phyloP scores from a whole-genome alignment of 2,113 vertebrate genomes.

The Malurus cyaneus region DNA sequence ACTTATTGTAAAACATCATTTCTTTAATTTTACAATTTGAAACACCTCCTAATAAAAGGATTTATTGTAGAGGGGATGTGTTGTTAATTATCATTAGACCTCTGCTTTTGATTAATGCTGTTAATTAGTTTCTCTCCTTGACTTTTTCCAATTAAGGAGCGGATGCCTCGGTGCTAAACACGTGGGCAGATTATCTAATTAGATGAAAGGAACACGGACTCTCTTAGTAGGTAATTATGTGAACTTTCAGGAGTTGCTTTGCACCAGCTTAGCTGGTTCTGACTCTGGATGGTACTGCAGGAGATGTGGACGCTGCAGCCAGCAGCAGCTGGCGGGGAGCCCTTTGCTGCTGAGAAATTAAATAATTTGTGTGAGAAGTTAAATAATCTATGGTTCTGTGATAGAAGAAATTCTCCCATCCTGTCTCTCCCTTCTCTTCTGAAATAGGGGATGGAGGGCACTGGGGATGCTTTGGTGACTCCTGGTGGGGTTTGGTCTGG shows the following conservation, averaged over 20 bases:
- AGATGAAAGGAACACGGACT: slow-evolving; percentile 51
- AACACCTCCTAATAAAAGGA: slow-evolving; percentile 19
- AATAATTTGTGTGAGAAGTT: not conserved
- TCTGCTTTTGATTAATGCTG: slow-evolving; percentile 73
- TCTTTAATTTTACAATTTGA: not conserved
- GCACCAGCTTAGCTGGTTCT: not conserved
- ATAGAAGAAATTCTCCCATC: rapidly evolving
- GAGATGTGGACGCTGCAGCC: not conserved
- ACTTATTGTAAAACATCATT: not conserved
- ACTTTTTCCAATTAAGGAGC: slow-evolving; percentile 75
- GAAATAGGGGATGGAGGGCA: not conserved
- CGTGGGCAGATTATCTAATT: slow-evolving; percentile 74
- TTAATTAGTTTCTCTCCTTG: slow-evolving; percentile 75
- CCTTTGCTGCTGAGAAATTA: not conserved
- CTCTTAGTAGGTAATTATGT: slow-evolving; percentile 60
- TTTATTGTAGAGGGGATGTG: slow-evolving; percentile 18
- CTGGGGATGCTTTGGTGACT: not conserved
- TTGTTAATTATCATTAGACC: slow-evolving; percentile 71
- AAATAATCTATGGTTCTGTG: not conserved
- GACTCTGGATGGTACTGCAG: not conserved
- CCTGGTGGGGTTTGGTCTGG: not conserved
- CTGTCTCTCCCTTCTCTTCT: not conserved
- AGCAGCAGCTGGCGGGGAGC: not conserved
- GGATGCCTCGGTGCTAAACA: slow-evolving; percentile 62
- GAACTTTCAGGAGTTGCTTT: slow-evolving; percentile 8